Conservation (phyloP, 23 tunicate species). For the Botrylloides violaceus region DNA sequence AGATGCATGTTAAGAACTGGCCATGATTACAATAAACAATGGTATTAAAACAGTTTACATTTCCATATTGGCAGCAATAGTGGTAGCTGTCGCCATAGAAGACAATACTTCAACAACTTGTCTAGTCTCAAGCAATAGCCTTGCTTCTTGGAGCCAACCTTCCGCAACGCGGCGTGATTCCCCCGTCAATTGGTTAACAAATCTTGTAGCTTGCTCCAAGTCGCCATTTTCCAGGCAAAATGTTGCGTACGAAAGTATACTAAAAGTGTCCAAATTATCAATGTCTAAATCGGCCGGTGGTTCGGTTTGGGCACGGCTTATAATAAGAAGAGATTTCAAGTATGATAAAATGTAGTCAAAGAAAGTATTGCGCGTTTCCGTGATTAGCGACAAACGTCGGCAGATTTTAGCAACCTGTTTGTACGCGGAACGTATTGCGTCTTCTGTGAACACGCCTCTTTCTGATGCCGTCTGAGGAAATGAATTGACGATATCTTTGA, state of each 20-base stretch:
- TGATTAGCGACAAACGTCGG: constrained; percentile 61
- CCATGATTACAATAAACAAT: not conserved
- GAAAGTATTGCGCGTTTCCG: constrained; percentile 52
- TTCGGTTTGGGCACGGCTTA: constrained; percentile 30
- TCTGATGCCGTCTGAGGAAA: constrained; percentile 53
- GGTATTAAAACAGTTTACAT: not conserved
- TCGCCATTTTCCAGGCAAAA: constrained; percentile 79
- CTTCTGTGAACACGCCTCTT: constrained; percentile 77
- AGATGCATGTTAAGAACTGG: no score
- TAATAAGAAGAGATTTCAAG: constrained; percentile 57
- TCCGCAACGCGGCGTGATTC: constrained; percentile 75
- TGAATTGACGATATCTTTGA: constrained; percentile 25
- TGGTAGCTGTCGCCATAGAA: constrained; percentile 38
- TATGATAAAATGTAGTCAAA: constrained; percentile 55
- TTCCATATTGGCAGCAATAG: constrained; percentile 55
- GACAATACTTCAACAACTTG: constrained; percentile 67
- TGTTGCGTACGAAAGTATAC: constrained; percentile 63
- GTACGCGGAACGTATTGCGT: constrained; percentile 33
- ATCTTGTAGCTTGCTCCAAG: constrained; percentile 76
- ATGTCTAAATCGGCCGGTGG: constrained; percentile 57
- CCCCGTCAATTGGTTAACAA: constrained; percentile 83
- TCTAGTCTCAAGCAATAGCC: constrained; percentile 72
- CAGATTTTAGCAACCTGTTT: constrained; percentile 36
- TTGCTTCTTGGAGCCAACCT: constrained; percentile 86
- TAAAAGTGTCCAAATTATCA: constrained; percentile 37